Evolutionary conservation across 23 tunicate genomes (phyloP).

Genomic region (Trididemnum clinides): DNA sequence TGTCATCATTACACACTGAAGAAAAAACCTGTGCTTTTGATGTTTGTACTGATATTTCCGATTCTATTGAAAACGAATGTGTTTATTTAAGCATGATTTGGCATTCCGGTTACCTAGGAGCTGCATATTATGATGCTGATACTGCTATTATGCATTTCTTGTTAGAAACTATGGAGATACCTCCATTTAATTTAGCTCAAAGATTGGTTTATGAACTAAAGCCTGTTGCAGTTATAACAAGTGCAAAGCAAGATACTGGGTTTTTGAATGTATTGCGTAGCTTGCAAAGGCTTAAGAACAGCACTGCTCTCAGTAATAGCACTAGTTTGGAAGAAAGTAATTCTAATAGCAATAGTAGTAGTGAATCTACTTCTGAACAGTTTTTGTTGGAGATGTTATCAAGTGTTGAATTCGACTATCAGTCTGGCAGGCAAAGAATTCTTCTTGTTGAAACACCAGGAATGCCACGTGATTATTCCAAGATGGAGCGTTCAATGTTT

Average conservation of each 20-base stretch:
- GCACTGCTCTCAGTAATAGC: not conserved
- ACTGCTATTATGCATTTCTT: slow-evolving; percentile 55
- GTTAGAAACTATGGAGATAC: slow-evolving; percentile 53
- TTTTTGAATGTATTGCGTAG: slow-evolving; percentile 37
- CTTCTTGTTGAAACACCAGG: slow-evolving; percentile 54
- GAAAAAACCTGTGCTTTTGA: too few species aligned
- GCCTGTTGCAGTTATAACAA: slow-evolving; percentile 60
- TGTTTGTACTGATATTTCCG: too few species aligned
- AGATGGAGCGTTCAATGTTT: slow-evolving; percentile 45
- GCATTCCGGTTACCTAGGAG: slow-evolving; percentile 66
- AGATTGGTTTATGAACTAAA: slow-evolving; percentile 56
- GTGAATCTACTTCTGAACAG: not conserved
- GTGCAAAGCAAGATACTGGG: slow-evolving; percentile 69
- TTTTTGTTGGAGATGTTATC: slow-evolving; percentile 61
- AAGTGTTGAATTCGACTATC: slow-evolving; percentile 57
- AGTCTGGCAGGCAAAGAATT: slow-evolving; percentile 53
- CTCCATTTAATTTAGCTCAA: slow-evolving; percentile 35
- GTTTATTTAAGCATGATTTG: slow-evolving; percentile 54
- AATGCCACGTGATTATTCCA: slow-evolving; percentile 63
- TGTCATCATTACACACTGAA: too few species aligned
- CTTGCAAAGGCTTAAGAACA: not conserved
- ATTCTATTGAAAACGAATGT: not conserved
- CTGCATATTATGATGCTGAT: slow-evolving; percentile 87
- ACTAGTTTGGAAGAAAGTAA: not conserved
- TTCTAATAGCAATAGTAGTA: not conserved